Evolutionary conservation across 1,140 invertebrate species (phyloP), one percentile per base, ranked within the genome.

Genomic region (Drosophila carrolli): DNA sequence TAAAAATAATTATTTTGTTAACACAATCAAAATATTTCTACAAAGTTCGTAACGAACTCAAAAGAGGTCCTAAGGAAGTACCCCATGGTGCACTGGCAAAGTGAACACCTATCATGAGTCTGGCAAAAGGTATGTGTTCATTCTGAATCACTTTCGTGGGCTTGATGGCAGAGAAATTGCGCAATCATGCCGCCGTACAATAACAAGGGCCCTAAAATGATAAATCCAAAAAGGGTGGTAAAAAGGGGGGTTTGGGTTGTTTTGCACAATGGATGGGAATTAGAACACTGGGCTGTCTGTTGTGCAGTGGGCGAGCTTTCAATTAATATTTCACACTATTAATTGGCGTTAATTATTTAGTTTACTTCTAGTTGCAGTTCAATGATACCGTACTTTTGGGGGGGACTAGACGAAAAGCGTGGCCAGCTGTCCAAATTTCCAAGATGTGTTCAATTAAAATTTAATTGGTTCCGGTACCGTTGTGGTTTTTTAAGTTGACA

Each of bases 241-340:
- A 19, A 14, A 27, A 10, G 35, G 43, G 16, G 27, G 38, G 32
- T n/a, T 11, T 14, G 50, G 44, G 27, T 16, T 48, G 23, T 40
- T 16, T 29, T 29, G 5, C 13, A 7, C 40, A 16, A 11, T 48
- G n/a, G 27, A 46, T 62, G 56, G 43, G 59, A 61, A 61, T 35
- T 55, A 38, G 27, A 75, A 65, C 70, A 75, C 44, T 58, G 60
- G 41, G 7, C 35, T 29, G 40, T 37, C 9, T 10, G 48, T 11
- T 51, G 48, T 51, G 48, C 29, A 16, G 43, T 51, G 53, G 72
- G 23, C 54, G 23, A 19, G 43, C 59, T 11, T 68, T 88, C 62
- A 88, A 88, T 86, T 73, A 86, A 82, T 86, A 86, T 88, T 86
- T 88, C 71, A 79, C 75, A 73, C 71, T 53, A 58, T 83, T 86